Percentiles rank a stretch among this genome's conserved stretches.
phyloP scores from a whole-genome alignment of 2,888 invertebrate species.

The Odontothrips loti region DNA sequence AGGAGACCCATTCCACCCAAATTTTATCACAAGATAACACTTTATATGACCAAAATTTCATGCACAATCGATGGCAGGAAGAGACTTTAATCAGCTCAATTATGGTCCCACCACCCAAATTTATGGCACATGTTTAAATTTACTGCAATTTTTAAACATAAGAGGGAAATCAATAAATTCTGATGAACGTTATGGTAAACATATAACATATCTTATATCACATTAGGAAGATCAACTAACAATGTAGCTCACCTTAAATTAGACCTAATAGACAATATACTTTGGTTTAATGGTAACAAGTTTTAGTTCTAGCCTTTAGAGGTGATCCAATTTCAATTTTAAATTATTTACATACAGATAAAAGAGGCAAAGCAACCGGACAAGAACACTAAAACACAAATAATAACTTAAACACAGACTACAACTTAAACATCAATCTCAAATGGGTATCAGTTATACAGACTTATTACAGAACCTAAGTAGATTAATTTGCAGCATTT shows the following conservation, averaged over 20 bases:
- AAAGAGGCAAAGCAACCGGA: background rate
- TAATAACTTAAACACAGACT: background rate
- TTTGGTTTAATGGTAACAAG: constrained; percentile 23
- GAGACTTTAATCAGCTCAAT: background rate
- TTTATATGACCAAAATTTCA: background rate
- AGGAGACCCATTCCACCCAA: no score
- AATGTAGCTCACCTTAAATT: background rate
- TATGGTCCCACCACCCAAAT: constrained; percentile 19
- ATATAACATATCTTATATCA: constrained; percentile 25
- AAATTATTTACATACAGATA: background rate
- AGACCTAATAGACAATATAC: constrained; percentile 22
- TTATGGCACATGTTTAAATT: constrained; percentile 15
- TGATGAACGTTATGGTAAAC: constrained; percentile 6
- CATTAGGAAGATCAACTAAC: constrained; percentile 26
- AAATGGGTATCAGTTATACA: background rate
- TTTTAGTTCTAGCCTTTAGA: background rate
- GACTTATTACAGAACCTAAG: background rate
- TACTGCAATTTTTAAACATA: constrained; percentile 14
- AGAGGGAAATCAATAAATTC: constrained; percentile 9
- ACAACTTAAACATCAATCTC: background rate
- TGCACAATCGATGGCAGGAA: background rate
- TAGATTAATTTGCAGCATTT: background rate
- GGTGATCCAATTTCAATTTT: background rate
- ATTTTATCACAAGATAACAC: no score
- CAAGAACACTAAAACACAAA: background rate